These are phyloP conservation scores for Podarcis muralis DNA, from an alignment of 2,113 vertebrate species.

Conservation along the genomic window DNA sequence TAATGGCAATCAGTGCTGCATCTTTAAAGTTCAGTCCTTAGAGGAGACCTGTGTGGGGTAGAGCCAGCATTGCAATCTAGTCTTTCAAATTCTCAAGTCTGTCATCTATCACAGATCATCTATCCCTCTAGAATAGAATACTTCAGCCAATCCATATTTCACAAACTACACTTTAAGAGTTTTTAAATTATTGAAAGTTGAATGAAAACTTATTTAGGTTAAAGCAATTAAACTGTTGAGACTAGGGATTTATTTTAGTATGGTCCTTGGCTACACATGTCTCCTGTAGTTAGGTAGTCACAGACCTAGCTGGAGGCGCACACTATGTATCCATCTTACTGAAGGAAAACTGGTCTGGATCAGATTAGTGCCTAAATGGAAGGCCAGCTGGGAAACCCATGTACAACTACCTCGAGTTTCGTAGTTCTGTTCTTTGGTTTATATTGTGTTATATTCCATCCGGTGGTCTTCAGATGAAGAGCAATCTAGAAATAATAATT, in stretches of 20 bases:
- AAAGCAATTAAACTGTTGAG: too few species aligned
- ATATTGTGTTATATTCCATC: too few species aligned
- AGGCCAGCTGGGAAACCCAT: background rate
- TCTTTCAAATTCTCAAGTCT: conserved; percentile 18
- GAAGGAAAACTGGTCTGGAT: background rate
- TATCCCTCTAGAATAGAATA: background rate
- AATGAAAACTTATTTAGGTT: background rate
- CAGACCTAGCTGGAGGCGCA: too few species aligned
- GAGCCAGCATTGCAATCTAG: background rate
- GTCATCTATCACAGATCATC: background rate
- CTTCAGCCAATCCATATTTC: background rate
- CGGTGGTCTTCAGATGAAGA: background rate
- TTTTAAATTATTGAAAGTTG: background rate
- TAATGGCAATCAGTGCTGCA: background rate
- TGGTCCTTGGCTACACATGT: background rate
- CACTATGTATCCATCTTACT: background rate
- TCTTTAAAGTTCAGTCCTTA: background rate
- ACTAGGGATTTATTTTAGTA: conserved; percentile 6
- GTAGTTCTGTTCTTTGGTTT: too few species aligned
- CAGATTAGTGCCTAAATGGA: background rate
- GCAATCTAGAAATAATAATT: background rate
- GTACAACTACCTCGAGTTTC: background rate
- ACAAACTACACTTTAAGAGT: background rate
- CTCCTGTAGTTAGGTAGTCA: background rate
- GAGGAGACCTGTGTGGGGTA: background rate